Percentiles rank a stretch among this genome's conserved stretches.
Evolutionary conservation across 2,888 invertebrate genomes (phyloP).

Genomic region (Pandemis cinnamomeana): DNA sequence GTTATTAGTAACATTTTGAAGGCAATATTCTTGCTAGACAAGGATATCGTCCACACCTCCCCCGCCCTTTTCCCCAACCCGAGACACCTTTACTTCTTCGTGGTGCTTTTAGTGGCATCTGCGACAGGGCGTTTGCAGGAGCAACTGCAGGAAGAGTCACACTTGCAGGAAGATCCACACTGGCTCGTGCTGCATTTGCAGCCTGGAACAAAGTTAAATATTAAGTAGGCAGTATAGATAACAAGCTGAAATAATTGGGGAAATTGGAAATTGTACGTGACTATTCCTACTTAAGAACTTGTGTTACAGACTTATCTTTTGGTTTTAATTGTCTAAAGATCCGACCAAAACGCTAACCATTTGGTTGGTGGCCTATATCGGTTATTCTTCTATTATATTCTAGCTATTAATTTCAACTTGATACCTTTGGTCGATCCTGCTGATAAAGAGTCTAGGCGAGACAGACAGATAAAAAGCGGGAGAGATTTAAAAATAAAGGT

Average conservation of each 20-base stretch:
- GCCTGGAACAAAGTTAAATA: constrained; percentile 53
- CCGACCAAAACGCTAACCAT: too few relatives aligned
- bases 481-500: too few relatives aligned
- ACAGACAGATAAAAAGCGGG: too few relatives aligned
- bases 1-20: neutral
- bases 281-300: too few relatives aligned
- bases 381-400: too few relatives aligned
- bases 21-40: too few relatives aligned
- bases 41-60: neutral
- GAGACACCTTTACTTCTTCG: constrained; percentile 62
- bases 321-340: too few relatives aligned
- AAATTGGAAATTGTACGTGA: neutral
- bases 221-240: neutral
- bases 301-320: too few relatives aligned
- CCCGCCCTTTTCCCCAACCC: neutral
- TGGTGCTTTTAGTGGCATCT: constrained; percentile 49
- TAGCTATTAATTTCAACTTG: too few relatives aligned
- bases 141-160: constrained; percentile 75
- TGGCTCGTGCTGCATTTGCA: constrained; percentile 76
- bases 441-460: too few relatives aligned
- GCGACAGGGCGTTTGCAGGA: constrained; percentile 62
- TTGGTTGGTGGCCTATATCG: too few relatives aligned
- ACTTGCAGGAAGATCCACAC: constrained; percentile 74
- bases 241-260: neutral
- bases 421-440: too few relatives aligned